phyloP scores from a whole-genome alignment of 2,797 vertebrate genomes.

The Manis javanica region DNA sequence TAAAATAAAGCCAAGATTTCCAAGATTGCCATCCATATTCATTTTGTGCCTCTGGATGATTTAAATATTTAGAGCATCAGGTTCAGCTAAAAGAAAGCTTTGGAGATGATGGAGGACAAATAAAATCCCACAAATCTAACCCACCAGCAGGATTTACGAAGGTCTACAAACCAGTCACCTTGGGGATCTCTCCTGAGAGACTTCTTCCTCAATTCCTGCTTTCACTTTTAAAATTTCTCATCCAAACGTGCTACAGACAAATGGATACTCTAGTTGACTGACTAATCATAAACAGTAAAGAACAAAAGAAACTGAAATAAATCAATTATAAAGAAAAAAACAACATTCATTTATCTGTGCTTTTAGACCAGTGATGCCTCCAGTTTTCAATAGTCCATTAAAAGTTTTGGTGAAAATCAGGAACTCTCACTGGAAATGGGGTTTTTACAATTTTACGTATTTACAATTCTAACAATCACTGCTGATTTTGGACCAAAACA shows the following conservation, averaged over 20 bases:
- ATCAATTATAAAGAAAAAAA: neutral
- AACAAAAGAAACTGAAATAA: neutral
- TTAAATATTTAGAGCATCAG: neutral
- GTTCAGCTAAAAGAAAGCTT: neutral
- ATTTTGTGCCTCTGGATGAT: neutral
- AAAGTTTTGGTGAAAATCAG: neutral
- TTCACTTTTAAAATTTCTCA: neutral
- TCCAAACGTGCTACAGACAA: neutral
- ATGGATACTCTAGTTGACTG: neutral
- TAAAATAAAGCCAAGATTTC: neutral
- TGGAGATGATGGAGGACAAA: neutral
- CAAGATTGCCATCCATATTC: neutral
- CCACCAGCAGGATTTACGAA: neutral
- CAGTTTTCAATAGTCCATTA: neutral
- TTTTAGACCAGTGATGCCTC: neutral
- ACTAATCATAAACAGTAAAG: neutral
- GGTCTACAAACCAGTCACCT: neutral
- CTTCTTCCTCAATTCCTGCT: neutral
- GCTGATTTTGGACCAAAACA: neutral
- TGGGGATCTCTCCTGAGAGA: neutral
- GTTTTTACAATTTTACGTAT: neutral
- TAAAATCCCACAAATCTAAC: neutral
- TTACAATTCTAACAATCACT: neutral
- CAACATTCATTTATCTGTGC: neutral
- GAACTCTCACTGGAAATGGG: neutral